phyloP scores from a whole-genome alignment of 2,113 vertebrate genomes.

The Lepisosteus osseus region DNA sequence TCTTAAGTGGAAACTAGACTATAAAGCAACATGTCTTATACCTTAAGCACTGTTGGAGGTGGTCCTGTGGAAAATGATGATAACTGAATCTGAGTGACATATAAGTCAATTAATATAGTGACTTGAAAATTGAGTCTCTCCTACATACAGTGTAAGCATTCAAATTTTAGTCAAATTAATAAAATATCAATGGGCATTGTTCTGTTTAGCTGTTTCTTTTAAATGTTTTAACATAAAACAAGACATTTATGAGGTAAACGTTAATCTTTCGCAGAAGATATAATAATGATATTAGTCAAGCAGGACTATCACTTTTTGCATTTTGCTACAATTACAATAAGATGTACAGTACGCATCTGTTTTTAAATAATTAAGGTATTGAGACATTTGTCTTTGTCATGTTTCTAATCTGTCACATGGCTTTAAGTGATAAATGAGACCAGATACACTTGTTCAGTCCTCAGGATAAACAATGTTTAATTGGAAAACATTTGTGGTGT shows the following conservation, averaged over 20 bases:
- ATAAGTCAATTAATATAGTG: too few species aligned
- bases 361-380: slow-evolving; percentile 33
- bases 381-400: slow-evolving; percentile 14
- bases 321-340: neutral
- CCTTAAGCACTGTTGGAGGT: too few species aligned
- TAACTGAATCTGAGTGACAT: too few species aligned
- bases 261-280: neutral
- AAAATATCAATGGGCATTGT: slow-evolving; percentile 9
- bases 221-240: neutral
- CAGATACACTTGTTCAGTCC: slow-evolving; percentile 26
- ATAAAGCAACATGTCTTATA: too few species aligned
- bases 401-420: slow-evolving; percentile 24
- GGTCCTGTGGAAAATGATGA: too few species aligned
- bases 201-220: neutral
- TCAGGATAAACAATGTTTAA: slow-evolving; percentile 40
- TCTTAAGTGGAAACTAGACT: too few species aligned
- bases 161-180: neutral
- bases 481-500: slow-evolving; percentile 33
- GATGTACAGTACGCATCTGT: neutral
- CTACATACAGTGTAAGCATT: neutral
- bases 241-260: neutral
- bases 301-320: neutral
- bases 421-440: slow-evolving; percentile 41
- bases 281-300: neutral
- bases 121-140: too few species aligned